Percentiles rank a stretch among this genome's conserved stretches.
Conservation (phyloP, 1,140 invertebrate species). For the Pemphigus obesinymphae region DNA sequence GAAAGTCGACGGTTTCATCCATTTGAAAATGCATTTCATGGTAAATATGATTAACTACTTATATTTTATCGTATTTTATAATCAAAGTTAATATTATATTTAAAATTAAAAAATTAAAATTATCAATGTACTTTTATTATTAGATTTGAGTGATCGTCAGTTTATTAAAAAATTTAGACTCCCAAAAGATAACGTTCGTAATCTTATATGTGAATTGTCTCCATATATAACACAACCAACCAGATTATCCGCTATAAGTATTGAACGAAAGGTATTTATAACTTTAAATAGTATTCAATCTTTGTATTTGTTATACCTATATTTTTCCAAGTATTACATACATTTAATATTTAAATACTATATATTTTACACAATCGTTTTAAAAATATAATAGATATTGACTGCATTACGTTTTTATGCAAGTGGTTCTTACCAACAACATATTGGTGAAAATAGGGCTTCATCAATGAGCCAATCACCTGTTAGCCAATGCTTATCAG, state of each 20-base stretch:
- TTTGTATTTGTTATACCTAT: too few relatives aligned
- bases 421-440: neutral
- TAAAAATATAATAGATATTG: too few relatives aligned
- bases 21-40: neutral
- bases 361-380: too few relatives aligned
- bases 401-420: neutral
- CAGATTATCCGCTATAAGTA: neutral
- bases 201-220: neutral
- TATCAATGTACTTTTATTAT: neutral
- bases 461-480: neutral
- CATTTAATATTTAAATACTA: too few relatives aligned
- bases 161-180: neutral
- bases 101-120: neutral
- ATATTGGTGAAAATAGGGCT: neutral
- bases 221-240: neutral
- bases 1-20: neutral
- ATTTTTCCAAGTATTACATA: too few relatives aligned
- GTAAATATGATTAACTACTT: neutral
- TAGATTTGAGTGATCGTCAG: neutral
- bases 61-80: too few relatives aligned
- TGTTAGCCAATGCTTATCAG: neutral
- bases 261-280: neutral
- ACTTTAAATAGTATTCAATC: too few relatives aligned
- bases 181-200: neutral
- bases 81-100: neutral